phyloP scores from a whole-genome alignment of 2,797 vertebrate genomes.

The Garrulus glandarius region DNA sequence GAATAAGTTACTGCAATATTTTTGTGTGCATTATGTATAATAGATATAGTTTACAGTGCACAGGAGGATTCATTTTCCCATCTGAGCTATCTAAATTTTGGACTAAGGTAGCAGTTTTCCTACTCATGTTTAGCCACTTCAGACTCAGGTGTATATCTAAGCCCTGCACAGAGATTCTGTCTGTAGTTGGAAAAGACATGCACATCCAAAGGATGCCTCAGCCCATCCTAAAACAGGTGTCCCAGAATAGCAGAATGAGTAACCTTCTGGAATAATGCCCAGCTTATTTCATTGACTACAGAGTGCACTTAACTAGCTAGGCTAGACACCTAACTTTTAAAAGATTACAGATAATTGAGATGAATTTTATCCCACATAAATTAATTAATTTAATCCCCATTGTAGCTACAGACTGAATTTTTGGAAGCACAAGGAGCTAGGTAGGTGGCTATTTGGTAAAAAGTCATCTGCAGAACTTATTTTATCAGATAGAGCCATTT shows the following conservation, averaged over 20 bases:
- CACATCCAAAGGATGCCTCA: background rate
- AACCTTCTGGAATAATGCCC: background rate
- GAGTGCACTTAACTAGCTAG: background rate
- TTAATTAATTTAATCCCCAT: background rate
- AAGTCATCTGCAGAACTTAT: background rate
- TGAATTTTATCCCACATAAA: background rate
- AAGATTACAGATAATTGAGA: background rate
- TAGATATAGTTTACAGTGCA: background rate
- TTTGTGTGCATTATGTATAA: background rate
- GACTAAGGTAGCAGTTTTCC: background rate
- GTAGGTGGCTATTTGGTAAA: background rate
- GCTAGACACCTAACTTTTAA: background rate
- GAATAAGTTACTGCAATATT: background rate
- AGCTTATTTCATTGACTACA: background rate
- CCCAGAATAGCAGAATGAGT: background rate
- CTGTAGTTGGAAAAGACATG: background rate
- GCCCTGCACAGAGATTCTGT: background rate
- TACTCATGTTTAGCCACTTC: background rate
- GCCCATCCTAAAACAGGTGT: background rate
- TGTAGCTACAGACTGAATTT: background rate
- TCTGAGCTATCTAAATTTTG: background rate
- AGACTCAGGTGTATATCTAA: background rate
- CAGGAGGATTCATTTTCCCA: background rate
- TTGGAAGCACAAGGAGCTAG: background rate
- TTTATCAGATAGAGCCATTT: background rate